Evolutionary conservation across 1,140 invertebrate species (phyloP), one percentile per base, ranked within the genome.

Genomic region (Lepidurus apus): DNA sequence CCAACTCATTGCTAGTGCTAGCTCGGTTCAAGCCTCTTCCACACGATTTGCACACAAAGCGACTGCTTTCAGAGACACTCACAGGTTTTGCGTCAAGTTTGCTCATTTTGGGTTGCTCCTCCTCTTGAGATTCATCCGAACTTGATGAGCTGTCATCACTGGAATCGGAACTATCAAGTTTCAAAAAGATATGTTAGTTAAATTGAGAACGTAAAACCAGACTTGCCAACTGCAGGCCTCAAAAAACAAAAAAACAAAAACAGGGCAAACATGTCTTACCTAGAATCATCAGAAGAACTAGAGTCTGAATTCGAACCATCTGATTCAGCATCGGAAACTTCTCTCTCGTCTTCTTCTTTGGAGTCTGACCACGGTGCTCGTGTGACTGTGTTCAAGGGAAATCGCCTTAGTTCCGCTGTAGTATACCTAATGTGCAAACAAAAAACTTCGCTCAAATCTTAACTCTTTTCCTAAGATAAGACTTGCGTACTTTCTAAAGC

Each of bases 381-480:
- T 74, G 96, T 82, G 76, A 94, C 93, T 9, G 96, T 97, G 84
- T 97, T 97, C 17, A 99, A 81, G 5, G 97, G 97, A 84, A 96
- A 92, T 84, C 93, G 92, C 78, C 89, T 89, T 74, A 93, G 83
- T 84, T 93, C 91, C 43, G 87, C 85, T n/a, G 89, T 82, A 1
- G 89, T 88, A 82, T 90, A 93, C 26, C 88, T 90, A 65, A 65
- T 21, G 53, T 47, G 17, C 45, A 10, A 47, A 47, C 83, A 80
- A 85, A 82, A 82, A 84, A 76, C 34, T 45, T 45, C 6, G 24
- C 10, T 43, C 26, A 13, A 79, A 42, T 17, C 42, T 76, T 5
- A 24, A 26, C 3, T 42, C 53, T 34, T 79, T 43, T 24, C 13
- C 13, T 74, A 74, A 42, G 10, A 7, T 7, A 78, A 7, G 34